phyloP scores from a whole-genome alignment of 2,113 vertebrate species.

The Pseudopipra pipra region DNA sequence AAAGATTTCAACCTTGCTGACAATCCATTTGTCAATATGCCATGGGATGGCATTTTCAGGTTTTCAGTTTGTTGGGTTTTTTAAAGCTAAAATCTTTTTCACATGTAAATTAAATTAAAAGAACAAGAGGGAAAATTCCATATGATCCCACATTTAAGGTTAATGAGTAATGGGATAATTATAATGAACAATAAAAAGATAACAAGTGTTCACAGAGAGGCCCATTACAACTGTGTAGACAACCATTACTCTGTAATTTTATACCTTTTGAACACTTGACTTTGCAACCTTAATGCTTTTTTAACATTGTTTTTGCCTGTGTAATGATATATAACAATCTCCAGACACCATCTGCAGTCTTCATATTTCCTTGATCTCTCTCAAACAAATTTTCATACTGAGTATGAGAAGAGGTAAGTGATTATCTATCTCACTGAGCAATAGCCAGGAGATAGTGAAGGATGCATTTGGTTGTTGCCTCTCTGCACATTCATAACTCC shows the following conservation, averaged over 20 bases:
- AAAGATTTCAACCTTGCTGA: constrained; percentile 33
- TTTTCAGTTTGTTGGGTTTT: not conserved
- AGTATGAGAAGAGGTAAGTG: not conserved
- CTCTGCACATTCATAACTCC: not conserved
- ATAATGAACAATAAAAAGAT: constrained; percentile 52
- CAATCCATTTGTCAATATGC: constrained; percentile 49
- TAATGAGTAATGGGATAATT: constrained; percentile 55
- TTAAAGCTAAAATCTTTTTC: not conserved
- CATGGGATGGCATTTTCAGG: constrained; percentile 9
- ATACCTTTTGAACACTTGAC: constrained; percentile 36
- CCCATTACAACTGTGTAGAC: not conserved
- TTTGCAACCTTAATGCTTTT: constrained; percentile 53
- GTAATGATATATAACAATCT: constrained; percentile 32
- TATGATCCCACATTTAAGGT: constrained; percentile 41
- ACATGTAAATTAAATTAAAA: constrained; percentile 53
- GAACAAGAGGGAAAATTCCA: constrained; percentile 31
- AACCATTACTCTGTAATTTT: constrained; percentile 44
- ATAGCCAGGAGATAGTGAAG: not conserved
- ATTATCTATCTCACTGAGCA: not conserved
- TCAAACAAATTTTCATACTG: not conserved
- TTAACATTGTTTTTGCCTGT: constrained; percentile 42
- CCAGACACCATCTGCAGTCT: constrained; percentile 30
- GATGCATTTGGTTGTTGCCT: not conserved
- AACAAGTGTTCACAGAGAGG: constrained; percentile 25
- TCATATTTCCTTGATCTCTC: constrained; percentile 14